A percentile compares a stretch with the other conserved stretches of the same genome.
Conservation (phyloP, 2,113 vertebrate genomes). For the Phrynosoma blainvillii region DNA sequence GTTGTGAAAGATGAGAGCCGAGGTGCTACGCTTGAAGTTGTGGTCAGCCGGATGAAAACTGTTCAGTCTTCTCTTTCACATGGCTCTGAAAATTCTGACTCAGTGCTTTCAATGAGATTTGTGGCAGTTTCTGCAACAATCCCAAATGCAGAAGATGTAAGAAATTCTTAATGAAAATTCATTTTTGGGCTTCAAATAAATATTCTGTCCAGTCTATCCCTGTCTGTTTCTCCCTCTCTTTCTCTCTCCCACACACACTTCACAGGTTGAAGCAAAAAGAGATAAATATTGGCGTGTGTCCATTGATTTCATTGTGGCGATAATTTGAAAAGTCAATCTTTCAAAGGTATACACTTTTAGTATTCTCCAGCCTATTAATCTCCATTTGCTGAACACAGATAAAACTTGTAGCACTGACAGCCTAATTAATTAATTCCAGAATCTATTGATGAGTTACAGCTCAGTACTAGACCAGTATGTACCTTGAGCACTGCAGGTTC, state of each 20-base stretch:
- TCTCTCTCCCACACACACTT: background rate
- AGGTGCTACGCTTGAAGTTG: constrained; percentile 95
- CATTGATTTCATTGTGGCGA: background rate
- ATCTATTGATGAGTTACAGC: background rate
- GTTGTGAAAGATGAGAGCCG: constrained; percentile 92
- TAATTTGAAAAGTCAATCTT: background rate
- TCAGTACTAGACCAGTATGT: background rate
- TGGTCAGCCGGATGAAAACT: constrained; percentile 98
- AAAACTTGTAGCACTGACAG: background rate
- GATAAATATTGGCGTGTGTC: background rate
- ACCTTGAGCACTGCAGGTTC: no score
- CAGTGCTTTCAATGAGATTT: constrained; percentile 84
- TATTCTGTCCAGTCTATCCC: background rate
- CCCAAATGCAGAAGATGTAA: constrained; percentile 93
- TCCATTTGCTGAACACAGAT: constrained; percentile 4
- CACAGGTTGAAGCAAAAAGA: background rate
- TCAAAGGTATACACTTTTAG: constrained; percentile 7
- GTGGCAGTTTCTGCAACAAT: constrained; percentile 96
- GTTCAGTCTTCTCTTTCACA: constrained; percentile 79
- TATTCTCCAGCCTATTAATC: constrained; percentile 28
- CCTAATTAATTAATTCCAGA: background rate
- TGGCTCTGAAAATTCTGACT: constrained; percentile 64
- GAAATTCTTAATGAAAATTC: constrained; percentile 50
- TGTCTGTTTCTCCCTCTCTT: background rate
- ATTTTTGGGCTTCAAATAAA: constrained; percentile 10